Conservation (phyloP, 2,113 vertebrate genomes). For the Macaca fascicularis region DNA sequence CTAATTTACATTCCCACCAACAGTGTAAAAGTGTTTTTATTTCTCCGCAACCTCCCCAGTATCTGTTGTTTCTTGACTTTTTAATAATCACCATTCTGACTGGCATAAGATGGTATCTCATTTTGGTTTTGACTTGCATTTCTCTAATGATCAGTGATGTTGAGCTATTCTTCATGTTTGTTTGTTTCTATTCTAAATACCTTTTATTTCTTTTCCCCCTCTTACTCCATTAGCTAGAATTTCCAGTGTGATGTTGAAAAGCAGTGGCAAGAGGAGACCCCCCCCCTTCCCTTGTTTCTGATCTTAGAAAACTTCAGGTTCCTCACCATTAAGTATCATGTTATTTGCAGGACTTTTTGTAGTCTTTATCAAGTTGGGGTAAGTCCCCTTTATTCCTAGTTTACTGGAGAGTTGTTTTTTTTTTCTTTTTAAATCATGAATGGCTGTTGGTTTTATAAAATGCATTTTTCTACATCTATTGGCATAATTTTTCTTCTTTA, state of each 20-base stretch:
- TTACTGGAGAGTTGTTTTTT: neutral
- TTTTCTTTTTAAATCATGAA: too few relatives aligned
- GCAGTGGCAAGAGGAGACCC: neutral
- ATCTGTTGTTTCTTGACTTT: too few relatives aligned
- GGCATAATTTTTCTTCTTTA: neutral
- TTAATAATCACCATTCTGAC: too few relatives aligned
- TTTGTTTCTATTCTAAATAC: neutral
- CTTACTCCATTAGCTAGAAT: neutral
- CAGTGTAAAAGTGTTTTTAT: too few relatives aligned
- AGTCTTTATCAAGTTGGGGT: neutral
- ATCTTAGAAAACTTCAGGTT: neutral
- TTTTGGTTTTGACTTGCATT: too few relatives aligned
- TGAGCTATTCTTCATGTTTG: too few relatives aligned
- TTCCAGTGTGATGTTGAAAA: neutral
- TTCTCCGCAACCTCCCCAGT: too few relatives aligned
- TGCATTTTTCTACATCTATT: neutral
- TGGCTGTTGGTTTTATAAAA: neutral
- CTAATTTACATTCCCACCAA: too few relatives aligned
- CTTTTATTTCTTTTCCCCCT: neutral
- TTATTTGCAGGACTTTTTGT: neutral
- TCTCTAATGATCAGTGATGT: too few relatives aligned
- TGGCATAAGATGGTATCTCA: too few relatives aligned
- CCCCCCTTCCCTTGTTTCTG: neutral
- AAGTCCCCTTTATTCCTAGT: neutral
- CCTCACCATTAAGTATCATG: neutral